Conservation (phyloP, 1,140 invertebrate species). For the Drosophila subobscura region DNA sequence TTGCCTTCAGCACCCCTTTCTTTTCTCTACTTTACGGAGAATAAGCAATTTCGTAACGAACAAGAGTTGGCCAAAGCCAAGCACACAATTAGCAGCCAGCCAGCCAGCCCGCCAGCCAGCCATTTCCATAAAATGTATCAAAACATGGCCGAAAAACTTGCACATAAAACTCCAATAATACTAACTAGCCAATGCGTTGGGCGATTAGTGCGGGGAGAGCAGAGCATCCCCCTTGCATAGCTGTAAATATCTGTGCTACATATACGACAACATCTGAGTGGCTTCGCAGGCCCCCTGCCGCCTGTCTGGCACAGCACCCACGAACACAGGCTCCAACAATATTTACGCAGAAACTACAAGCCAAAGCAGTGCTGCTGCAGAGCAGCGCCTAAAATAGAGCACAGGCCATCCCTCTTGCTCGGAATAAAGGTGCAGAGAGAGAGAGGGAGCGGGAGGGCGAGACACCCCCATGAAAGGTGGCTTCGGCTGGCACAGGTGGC, state of each 20-base stretch:
- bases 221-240: too few relatives aligned
- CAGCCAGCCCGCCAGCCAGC: constrained; percentile 19
- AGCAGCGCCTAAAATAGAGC: constrained; percentile 34
- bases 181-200: too few relatives aligned
- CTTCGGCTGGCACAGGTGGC: background rate
- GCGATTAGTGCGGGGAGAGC: too few relatives aligned
- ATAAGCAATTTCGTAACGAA: constrained; percentile 21
- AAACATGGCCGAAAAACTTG: constrained; percentile 14
- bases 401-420: background rate
- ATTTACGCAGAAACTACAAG: constrained; percentile 69
- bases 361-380: constrained; percentile 33
- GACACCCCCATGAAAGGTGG: too few relatives aligned
- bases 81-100: constrained; percentile 43
- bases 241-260: too few relatives aligned
- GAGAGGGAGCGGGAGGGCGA: background rate
- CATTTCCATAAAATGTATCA: constrained; percentile 53
- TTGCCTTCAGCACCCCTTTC: background rate
- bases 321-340: constrained; percentile 42
- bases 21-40: background rate
- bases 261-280: constrained; percentile 31
- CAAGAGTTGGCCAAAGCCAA: constrained; percentile 12
- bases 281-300: constrained; percentile 57
- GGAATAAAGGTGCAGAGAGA: constrained; percentile 7
- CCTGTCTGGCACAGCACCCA: constrained; percentile 19
- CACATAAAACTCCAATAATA: too few relatives aligned